These are phyloP conservation scores for Acropternis orthonyx DNA, from an alignment of 2,797 vertebrate genomes.

Conservation along the genomic window DNA sequence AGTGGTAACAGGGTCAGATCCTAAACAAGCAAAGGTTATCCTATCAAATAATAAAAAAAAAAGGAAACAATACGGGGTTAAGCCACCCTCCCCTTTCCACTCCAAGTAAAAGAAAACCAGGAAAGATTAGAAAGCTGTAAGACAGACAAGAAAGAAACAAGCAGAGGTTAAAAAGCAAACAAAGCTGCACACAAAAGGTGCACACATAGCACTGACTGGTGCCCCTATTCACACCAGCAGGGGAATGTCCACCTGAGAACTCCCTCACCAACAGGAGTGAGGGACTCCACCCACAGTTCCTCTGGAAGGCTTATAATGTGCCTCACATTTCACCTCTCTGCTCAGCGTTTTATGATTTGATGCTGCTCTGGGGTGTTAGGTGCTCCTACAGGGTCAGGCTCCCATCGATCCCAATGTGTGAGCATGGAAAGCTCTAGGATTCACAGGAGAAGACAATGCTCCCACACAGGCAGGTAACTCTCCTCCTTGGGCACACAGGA, in stretches of 20 bases:
- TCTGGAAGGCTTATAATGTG: neutral
- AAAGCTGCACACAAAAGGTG: neutral
- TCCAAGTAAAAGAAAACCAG: constrained; percentile 7
- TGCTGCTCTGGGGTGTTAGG: neutral
- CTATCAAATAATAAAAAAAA: neutral
- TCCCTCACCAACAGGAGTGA: neutral
- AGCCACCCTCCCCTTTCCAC: constrained; percentile 8
- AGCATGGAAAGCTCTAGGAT: neutral
- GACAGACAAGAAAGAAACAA: neutral
- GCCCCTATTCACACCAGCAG: neutral
- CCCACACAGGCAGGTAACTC: neutral
- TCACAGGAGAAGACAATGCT: accelerated
- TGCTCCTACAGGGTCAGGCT: neutral
- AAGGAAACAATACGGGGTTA: neutral
- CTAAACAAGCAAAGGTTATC: neutral
- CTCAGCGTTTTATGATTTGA: neutral
- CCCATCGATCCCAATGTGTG: accelerated
- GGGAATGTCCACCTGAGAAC: neutral
- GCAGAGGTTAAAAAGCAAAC: constrained; percentile 4
- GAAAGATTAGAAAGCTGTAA: constrained; percentile 36
- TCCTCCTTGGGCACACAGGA: neutral
- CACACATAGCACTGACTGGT: neutral
- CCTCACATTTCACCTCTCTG: neutral
- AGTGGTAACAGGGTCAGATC: neutral
- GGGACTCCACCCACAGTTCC: neutral